phyloP scores from a whole-genome alignment of 2,113 vertebrate genomes.

The Lycocorax pyrrhopterus region DNA sequence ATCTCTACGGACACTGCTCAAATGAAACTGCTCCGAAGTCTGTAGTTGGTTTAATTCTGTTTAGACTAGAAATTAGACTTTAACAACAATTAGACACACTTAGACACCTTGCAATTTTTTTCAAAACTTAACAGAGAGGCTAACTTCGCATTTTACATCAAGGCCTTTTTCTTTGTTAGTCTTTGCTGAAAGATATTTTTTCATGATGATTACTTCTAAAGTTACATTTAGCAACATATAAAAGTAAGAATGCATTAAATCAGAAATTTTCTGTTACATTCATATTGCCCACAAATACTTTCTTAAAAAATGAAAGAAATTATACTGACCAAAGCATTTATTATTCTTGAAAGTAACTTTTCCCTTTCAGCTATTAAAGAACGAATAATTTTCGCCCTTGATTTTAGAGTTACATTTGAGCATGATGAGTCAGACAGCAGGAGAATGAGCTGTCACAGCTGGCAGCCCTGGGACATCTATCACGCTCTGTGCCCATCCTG shows the following conservation, averaged over 20 bases:
- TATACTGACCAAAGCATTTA: neutral
- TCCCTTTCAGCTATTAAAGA: neutral
- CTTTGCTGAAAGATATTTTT: neutral
- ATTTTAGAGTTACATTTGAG: neutral
- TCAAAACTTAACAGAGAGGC: neutral
- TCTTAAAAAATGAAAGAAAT: neutral
- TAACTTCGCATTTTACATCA: neutral
- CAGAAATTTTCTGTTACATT: neutral
- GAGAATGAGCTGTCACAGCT: neutral
- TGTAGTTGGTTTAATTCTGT: neutral
- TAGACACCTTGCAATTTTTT: neutral
- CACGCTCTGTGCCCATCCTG: neutral
- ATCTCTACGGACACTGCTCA: neutral
- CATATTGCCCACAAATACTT: neutral
- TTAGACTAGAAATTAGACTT: neutral
- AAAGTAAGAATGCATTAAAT: neutral
- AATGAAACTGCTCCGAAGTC: neutral
- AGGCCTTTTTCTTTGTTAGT: neutral
- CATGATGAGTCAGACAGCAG: neutral
- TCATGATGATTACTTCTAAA: neutral
- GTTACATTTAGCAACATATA: neutral
- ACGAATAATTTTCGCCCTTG: neutral
- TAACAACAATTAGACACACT: neutral
- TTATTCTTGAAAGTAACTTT: neutral
- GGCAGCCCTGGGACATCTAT: neutral